Base-by-base conservation (phyloP, 1,140 invertebrate genomes). In the Pentalonia nigronervosa region DNA sequence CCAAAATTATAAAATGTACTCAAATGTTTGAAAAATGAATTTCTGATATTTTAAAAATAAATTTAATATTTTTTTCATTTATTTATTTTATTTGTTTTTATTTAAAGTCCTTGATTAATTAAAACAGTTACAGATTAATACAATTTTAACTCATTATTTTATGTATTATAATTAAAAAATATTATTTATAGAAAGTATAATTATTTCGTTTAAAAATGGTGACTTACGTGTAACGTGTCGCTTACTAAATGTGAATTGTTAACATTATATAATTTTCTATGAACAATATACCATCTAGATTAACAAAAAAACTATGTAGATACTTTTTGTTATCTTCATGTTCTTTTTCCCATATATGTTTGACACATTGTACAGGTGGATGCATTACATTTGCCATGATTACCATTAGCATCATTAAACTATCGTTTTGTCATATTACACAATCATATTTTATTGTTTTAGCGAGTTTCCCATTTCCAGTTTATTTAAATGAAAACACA, bases 271-370 rank as follows among this genome's bases (percentile, higher is more conserved):
- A 88, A 48, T 88, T 88, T 88, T 48, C 45, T n/a, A 48, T n/a
- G 86, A 88, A 88, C 86, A 88, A 88, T 88, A 88, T n/a, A 21
- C 47, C 45, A 34, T 86, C 41, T 41, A 50, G 20, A 88, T 20
- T 87, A 87, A 87, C 1, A n/a, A 17, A 48, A 88, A 50, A 48
- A 87, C 7, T 88, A 0, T n/a, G 34, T 34, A 47, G 17, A 23
- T 48, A 76, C n/a, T 76, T n/a, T 34, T 30, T 1, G 45, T 50
- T 87, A 34, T 87, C 30, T 48, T 48, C 7, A 34, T 47, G 14
- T 48, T 41, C 50, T 20, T 41, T 47, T 53, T 50, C 8, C 3
- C 30, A 8, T 48, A n/a, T 17, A 48, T 14, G 11, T n/a, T 41
- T 23, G 11, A 84, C 36, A 23, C 76, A 36, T 36, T 83, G n/a